Evolutionary conservation across 2,888 invertebrate genomes (phyloP).

Genomic region (Muschampia plurimacula): DNA sequence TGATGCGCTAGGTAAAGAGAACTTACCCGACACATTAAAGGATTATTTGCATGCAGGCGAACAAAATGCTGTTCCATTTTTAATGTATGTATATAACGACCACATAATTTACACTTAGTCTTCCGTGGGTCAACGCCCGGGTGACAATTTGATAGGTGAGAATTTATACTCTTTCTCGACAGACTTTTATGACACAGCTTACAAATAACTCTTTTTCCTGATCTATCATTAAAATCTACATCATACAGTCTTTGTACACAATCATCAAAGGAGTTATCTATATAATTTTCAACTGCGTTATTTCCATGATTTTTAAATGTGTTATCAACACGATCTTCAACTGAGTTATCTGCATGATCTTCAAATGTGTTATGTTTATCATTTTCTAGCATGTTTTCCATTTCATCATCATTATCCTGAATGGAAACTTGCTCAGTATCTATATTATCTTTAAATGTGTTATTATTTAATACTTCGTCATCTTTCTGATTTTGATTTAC

Average conservation of each 20-base stretch:
- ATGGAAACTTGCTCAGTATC: not conserved
- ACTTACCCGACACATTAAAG: not conserved
- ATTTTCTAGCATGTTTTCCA: not conserved
- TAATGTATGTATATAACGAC: not conserved
- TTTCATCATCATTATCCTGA: not conserved
- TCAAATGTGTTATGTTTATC: not conserved
- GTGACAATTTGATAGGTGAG: not conserved
- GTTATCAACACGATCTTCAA: not conserved
- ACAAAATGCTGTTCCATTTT: not conserved
- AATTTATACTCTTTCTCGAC: not conserved
- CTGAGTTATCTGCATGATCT: not conserved
- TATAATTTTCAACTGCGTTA: not conserved
- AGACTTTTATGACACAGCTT: conserved; percentile 1
- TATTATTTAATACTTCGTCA: not conserved
- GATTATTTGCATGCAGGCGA: not conserved
- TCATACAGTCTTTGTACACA: not conserved
- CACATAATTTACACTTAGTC: not conserved
- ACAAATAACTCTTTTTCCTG: not conserved
- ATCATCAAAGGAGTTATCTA: not conserved
- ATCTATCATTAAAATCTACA: not conserved
- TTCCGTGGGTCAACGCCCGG: not conserved
- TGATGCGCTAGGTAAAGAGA: not conserved
- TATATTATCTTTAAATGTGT: not conserved
- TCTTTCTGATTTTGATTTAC: not conserved
- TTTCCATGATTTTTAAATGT: not conserved